These are phyloP conservation scores for Ceyx margarethae DNA, from an alignment of 2,113 vertebrate genomes.

Conservation along the genomic window DNA sequence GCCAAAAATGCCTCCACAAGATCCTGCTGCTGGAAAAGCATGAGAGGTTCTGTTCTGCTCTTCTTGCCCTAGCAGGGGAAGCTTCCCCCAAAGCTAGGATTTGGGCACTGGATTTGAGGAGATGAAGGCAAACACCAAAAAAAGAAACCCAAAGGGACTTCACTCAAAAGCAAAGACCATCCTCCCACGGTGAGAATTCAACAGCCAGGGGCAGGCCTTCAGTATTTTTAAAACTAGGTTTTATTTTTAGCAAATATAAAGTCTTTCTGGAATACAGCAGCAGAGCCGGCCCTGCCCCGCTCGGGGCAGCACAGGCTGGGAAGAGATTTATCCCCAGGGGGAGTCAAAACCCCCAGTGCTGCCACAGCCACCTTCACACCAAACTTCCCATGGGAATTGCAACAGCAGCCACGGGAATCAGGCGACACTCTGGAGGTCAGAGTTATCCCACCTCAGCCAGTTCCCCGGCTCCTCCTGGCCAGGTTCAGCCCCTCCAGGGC, in stretches of 20 bases:
- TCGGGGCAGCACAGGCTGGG: fast-evolving
- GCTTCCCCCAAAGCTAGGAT: background rate
- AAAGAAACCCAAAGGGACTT: background rate
- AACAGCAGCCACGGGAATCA: fast-evolving
- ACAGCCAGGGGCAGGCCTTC: background rate
- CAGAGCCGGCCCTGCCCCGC: background rate
- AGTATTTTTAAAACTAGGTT: background rate
- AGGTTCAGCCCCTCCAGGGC: background rate
- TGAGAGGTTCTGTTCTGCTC: fast-evolving
- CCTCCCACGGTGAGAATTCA: background rate
- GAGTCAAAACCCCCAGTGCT: fast-evolving
- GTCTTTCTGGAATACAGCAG: background rate
- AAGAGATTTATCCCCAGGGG: fast-evolving
- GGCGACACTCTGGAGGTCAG: fast-evolving
- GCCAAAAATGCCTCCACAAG: fast-evolving
- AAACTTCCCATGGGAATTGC: background rate
- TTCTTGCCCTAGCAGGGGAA: fast-evolving
- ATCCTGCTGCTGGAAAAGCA: background rate
- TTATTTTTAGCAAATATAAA: slow-evolving; percentile 28
- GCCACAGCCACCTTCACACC: background rate
- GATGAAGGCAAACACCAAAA: background rate
- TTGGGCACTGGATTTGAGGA: background rate
- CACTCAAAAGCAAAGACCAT: background rate
- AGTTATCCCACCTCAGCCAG: background rate
- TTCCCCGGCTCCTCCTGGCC: background rate